Evolutionary conservation across 1,140 invertebrate genomes (phyloP), one percentile per base, ranked within the genome.

Genomic region (Gryon sp.): DNA sequence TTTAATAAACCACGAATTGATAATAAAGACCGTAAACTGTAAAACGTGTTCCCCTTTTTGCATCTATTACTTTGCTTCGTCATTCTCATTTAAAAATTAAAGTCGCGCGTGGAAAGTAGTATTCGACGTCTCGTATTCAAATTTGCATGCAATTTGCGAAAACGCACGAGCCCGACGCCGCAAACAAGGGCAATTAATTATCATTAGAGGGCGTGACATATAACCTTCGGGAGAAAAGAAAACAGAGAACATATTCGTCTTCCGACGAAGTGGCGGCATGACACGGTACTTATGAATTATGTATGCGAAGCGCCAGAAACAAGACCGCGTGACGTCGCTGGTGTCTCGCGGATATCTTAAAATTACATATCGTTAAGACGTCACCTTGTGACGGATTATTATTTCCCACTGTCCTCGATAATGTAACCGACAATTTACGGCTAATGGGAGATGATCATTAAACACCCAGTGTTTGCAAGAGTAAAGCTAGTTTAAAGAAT

Each of bases 201-300:
- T 62, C 68, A 73, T 78, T 78, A 78, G 57, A 12, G 18, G 57
- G 63, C 32, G 55, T 70, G 57, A 78, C 75, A 32, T 68, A 63
- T 55, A 73, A 63, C 69, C 70, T 62, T 48, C 43, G 62, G 45
- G 52, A 77, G 63, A 52, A 82, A 75, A 68, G 60, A 66, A 76
- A 74, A 76, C 60, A 60, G 48, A 20, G 45, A 75, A 75, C 82
- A 82, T 84, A 84, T 84, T 83, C 81, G 83, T 82, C 83, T 77
- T 77, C 70, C 38, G 68, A 74, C 38, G 68, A 74, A 75, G 79
- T 82, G 80, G 79, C 82, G 68, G 55, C 66, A 68, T 81, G 80
- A 82, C 82, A 78, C 66, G 55, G 53, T 76, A 57, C 79, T 84
- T 83, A 87, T 87, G 82, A 87, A 87, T 87, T 85, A 87, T 87